Evolutionary conservation across 2,888 invertebrate species (phyloP), one percentile per base, ranked within the genome.

Genomic region (Sisyra nigra): DNA sequence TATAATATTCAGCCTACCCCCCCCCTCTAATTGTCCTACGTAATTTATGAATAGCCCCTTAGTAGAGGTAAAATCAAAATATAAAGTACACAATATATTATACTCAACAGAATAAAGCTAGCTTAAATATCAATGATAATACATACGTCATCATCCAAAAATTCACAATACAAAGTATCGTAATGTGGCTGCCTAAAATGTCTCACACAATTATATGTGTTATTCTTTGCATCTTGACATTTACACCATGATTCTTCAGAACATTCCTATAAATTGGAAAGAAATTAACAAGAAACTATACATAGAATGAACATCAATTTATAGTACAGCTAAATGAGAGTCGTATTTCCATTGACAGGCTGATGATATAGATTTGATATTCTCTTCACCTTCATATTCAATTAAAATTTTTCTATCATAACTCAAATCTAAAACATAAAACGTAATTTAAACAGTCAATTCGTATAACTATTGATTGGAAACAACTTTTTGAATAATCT

Each of bases 141-240:
- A 24, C 7, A 24, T 15, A 38, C 41, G n/a, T 44, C 39, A 14
- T 19, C 41, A 48, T 68, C 68, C 2, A 48, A 47, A 47, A 70
- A 69, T 47, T 65, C 51, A 55, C 82, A 83, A 55, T 74, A 74
- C 50, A 83, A 71, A 49, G 71, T 67, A 52, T 76, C 66, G 30
- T n/a, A n/a, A n/a, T 65, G 55, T 1, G 58, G 50, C 1, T 63
- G 53, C 0, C 72, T 68, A 39, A 87, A 58, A 51, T 76, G 71
- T 24, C 87, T 62, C n/a, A 88, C 55, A 54, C 91, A 92, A 0
- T 67, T 66, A 54, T 76, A 92, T 0, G 89, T 87, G 57, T 92
- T 92, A 58, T 92, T 92, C 52, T 61, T 68, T 0, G 78, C 64
- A 59, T 92, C 91, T 56, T 89, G 81, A 55, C 91, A 92, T 52